Evolutionary conservation across 2,113 vertebrate genomes (phyloP), one percentile per base, ranked within the genome.

Genomic region (Saimiri boliviensis): DNA sequence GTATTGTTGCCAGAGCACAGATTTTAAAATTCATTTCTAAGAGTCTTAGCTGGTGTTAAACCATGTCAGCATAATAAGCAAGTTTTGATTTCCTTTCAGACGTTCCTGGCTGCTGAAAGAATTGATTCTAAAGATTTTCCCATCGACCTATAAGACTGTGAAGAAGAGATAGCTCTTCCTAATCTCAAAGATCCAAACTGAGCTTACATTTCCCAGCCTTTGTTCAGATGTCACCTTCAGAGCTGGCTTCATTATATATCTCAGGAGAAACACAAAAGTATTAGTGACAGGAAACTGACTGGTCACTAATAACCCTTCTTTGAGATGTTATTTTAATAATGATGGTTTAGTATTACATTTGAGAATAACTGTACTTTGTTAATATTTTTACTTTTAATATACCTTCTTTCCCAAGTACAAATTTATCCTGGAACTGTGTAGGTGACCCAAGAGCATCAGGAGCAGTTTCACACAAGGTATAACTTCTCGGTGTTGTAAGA

Each of bases 51-150:
- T 96, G 84, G 79, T 97, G 35, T 93, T 98, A 97, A 98, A 98
- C 94, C 96, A 96, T 96, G 81, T 97, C 97, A 96, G 97, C 97
- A 97, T 98, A 98, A 98, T 98, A 98, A 98, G 85, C 52, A 97
- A 71, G 80, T 89, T 98, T 98, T 98, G 96, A 98, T 98, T 99
- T 99, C 97, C 97, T 96, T 98, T 97, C 97, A 83, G 92, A 97
- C 96, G 89, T 95, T 96, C 71, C 84, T 92, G 7, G 86, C 93
- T 0, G 16, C 58, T 95, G 45, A 93, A 98, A 97, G 95, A 97
- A 97, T 94, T 97, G 93, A 98, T 96, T 98, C 87, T 96, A 94
- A 86, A 97, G 94, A 94, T 97, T 96, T 97, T 95, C 89, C 97
- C 96, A 91, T n/a, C 97, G 97, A 98, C 96, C 91, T 97, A 95